Evolutionary conservation across 2,888 invertebrate genomes (phyloP).

Genomic region (Dorcus hopei): DNA sequence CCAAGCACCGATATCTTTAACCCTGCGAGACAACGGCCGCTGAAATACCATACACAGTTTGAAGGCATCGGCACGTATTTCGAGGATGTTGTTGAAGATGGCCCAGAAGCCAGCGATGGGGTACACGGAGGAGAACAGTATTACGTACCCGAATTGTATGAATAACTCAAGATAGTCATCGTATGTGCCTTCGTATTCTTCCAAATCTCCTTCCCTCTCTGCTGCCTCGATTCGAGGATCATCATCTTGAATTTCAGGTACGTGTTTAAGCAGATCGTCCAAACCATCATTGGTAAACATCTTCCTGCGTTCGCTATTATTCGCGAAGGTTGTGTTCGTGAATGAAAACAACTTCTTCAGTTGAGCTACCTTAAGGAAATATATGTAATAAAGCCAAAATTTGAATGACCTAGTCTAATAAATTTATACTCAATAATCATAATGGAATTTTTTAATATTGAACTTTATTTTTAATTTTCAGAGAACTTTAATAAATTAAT

Average conservation of each 20-base stretch:
- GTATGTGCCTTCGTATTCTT: slow-evolving; percentile 69
- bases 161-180: slow-evolving; percentile 77
- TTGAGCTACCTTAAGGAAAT: slow-evolving; percentile 13
- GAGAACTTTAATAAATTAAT: too few species aligned
- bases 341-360: slow-evolving; percentile 14
- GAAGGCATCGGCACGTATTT: slow-evolving; percentile 71
- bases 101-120: slow-evolving; percentile 75
- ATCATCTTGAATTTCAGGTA: slow-evolving; percentile 47
- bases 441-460: too few species aligned
- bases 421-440: too few species aligned
- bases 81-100: slow-evolving; percentile 69
- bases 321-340: slow-evolving; percentile 3
- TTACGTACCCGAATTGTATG: slow-evolving; percentile 77
- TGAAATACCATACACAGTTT: slow-evolving; percentile 69
- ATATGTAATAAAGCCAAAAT: background rate
- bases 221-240: slow-evolving; percentile 54
- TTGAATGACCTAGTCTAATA: too few species aligned
- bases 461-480: too few species aligned
- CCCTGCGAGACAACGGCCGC: slow-evolving; percentile 63
- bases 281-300: slow-evolving; percentile 7
- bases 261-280: slow-evolving; percentile 30
- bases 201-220: slow-evolving; percentile 60
- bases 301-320: slow-evolving; percentile 1
- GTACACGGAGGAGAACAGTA: slow-evolving; percentile 73
- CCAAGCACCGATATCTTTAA: slow-evolving; percentile 75